These are phyloP conservation scores for Petroica traversi DNA, from an alignment of 2,113 vertebrate genomes.

Conservation along the genomic window DNA sequence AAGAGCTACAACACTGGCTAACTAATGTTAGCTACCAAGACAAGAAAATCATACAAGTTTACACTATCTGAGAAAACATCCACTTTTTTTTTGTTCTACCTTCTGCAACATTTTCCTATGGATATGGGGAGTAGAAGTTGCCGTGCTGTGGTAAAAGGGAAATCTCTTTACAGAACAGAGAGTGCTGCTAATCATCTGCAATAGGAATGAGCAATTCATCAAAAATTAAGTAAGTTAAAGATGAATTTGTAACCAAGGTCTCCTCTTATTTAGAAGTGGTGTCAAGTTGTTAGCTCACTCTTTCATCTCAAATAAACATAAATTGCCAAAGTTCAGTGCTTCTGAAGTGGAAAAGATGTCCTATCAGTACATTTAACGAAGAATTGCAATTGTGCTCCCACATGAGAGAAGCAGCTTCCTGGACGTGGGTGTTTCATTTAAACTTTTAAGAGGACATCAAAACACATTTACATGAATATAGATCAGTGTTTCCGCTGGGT, in stretches of 20 bases:
- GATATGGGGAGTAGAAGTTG: not conserved
- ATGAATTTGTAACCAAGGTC: not conserved
- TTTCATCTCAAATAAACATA: constrained; percentile 1
- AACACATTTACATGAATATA: constrained; percentile 61
- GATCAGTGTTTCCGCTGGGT: constrained; percentile 33
- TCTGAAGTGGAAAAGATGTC: constrained; percentile 36
- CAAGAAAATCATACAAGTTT: not conserved
- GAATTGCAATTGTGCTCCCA: constrained; percentile 25
- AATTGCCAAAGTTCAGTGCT: not conserved
- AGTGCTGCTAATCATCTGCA: not conserved
- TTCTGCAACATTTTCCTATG: not conserved
- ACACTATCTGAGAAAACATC: not conserved
- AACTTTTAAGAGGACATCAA: constrained; percentile 59
- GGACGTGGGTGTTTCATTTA: constrained; percentile 54
- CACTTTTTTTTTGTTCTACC: not conserved
- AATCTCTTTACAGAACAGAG: not conserved
- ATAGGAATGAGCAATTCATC: not conserved
- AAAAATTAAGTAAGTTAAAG: not conserved
- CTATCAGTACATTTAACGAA: not conserved
- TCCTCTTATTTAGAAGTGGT: not conserved
- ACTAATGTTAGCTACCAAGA: not conserved
- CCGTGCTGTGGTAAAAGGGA: not conserved
- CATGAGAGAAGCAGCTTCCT: constrained; percentile 45
- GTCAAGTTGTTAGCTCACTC: not conserved
- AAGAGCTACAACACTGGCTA: not conserved